Conservation (phyloP, 2,888 invertebrate species). For the Acleris sparsana region DNA sequence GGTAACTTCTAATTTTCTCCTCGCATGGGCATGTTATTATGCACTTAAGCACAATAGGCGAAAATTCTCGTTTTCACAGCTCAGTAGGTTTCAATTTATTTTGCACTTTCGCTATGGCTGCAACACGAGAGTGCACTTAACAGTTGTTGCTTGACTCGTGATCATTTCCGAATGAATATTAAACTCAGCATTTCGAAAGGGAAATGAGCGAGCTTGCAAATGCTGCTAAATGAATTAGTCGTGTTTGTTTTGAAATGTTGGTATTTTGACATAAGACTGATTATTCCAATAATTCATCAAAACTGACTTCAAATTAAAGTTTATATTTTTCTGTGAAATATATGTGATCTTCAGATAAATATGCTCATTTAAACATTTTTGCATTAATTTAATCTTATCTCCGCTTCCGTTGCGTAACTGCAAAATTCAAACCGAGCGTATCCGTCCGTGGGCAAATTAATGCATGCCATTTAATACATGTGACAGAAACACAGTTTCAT, state of each 20-base stretch:
- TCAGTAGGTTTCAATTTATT: constrained; percentile 34
- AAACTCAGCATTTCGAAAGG: constrained; percentile 32
- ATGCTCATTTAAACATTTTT: constrained; percentile 4
- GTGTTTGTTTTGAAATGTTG: constrained; percentile 19
- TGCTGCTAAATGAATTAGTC: constrained; percentile 22
- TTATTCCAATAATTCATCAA: neutral
- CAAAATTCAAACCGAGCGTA: neutral
- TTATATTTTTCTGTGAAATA: constrained; percentile 2
- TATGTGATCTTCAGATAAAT: constrained; percentile 14
- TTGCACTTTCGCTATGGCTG: constrained; percentile 33
- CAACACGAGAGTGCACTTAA: constrained; percentile 33
- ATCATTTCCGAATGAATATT: constrained; percentile 36
- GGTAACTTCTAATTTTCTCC: constrained; percentile 32
- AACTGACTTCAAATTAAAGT: neutral
- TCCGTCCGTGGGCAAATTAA: neutral
- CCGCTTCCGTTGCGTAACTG: constrained; percentile 22
- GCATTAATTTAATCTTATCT: constrained; percentile 19
- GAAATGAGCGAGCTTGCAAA: constrained; percentile 30
- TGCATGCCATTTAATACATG: neutral
- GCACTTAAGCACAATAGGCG: constrained; percentile 32
- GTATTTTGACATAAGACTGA: neutral
- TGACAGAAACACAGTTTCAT: neutral
- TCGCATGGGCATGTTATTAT: constrained; percentile 27
- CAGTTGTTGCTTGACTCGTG: constrained; percentile 30
- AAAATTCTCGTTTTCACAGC: constrained; percentile 21